Percentiles rank a stretch among this genome's conserved stretches.
phyloP scores from a whole-genome alignment of 2,113 vertebrate species.

The Corapipo altera region DNA sequence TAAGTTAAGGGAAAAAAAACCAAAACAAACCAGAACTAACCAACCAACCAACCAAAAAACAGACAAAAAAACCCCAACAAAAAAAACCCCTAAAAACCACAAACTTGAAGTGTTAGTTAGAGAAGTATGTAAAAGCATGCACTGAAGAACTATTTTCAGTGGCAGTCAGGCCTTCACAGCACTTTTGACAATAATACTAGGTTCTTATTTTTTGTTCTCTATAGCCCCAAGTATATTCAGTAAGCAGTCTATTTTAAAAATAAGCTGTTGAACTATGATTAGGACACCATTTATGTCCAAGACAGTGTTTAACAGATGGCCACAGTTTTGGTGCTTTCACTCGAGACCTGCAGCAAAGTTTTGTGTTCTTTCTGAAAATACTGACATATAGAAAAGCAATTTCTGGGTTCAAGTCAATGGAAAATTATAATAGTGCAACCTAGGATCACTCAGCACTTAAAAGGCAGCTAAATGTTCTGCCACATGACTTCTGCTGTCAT shows the following conservation, averaged over 20 bases:
- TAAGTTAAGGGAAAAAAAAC: not conserved
- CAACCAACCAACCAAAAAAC: not conserved
- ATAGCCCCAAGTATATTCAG: not conserved
- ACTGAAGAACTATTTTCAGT: not conserved
- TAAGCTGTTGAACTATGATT: constrained; percentile 29
- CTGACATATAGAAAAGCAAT: not conserved
- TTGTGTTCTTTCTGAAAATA: not conserved
- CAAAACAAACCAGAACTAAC: not conserved
- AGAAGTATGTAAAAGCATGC: not conserved
- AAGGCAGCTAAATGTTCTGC: not conserved
- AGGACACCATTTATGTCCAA: constrained; percentile 20
- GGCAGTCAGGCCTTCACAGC: not conserved
- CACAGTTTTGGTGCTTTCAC: constrained; percentile 1
- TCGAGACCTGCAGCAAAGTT: not conserved
- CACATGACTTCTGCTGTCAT: not conserved
- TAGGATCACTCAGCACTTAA: not conserved
- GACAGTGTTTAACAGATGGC: not conserved
- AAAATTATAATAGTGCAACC: not conserved
- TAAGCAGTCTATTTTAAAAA: constrained; percentile 23
- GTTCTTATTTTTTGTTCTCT: not conserved
- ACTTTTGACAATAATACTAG: not conserved
- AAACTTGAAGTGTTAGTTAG: not conserved
- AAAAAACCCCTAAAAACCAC: not conserved
- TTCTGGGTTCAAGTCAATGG: not conserved
- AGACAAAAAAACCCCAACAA: too few species aligned